Evolutionary conservation across 2,113 vertebrate genomes (phyloP), one percentile per base, ranked within the genome.

Genomic region (Siphamia tubifer): DNA sequence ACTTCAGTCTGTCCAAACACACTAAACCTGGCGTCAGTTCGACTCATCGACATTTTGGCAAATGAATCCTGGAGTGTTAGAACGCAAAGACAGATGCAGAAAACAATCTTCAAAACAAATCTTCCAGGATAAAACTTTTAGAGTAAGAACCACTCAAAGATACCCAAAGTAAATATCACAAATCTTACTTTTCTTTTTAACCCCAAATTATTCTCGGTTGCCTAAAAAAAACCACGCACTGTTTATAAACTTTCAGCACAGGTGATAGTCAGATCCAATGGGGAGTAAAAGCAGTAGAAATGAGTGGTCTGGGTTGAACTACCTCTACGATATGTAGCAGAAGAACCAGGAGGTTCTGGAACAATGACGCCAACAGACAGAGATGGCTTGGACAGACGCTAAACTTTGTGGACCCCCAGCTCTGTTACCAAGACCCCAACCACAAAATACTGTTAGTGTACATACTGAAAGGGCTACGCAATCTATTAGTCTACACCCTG

Each of bases 391-490:
- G 36, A 60, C 57, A 66, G 6, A 57, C 4, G 8, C 11, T 16
- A 35, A 56, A 4, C 9, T 61, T 49, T 45, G 25, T 34, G 23
- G 61, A 74, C 48, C 28, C 2, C 8, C 30, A 28, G 25, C 12
- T 5, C 44, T 6, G 35, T 53, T 51, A 69, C 48, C 34, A 44
- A 39, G 52, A n/a, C 53, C 34, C 54, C 27, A 24, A 64, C 45
- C 57, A 53, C 36, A 39, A 74, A 82, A 84, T 74, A 77, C 71
- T 74, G 71, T 66, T 49, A 23, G 58, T 28, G 35, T 28, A 30
- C 30, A 62, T 24, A 19, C 19, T 1, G 15, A 63, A 44, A 23
- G 31, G 45, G 25, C 44, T 12, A 1, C 4, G 1, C 28, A 13
- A n/a, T 20, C 19, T 31, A 31, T 25, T 42, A 47, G 68, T 1